Conservation (phyloP, 2,888 invertebrate genomes). For the Dromius quadrimaculatus region DNA sequence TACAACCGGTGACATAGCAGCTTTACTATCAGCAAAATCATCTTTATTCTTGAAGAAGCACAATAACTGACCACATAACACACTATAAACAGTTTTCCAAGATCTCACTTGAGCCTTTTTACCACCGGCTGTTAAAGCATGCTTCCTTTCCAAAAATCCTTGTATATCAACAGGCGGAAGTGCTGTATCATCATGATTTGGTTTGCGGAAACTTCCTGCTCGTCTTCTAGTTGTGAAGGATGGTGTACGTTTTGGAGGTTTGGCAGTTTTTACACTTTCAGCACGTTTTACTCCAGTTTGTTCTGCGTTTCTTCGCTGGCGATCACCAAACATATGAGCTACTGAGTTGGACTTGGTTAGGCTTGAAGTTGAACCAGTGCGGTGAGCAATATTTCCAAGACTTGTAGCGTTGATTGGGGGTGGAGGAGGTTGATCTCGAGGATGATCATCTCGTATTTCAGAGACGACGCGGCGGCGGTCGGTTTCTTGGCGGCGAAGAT, state of each 20-base stretch:
- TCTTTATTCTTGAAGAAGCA: slow-evolving; percentile 98
- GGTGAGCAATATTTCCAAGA: slow-evolving; percentile 55
- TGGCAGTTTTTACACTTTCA: slow-evolving; percentile 90
- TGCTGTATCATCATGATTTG: slow-evolving; percentile 70
- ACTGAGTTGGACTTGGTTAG: slow-evolving; percentile 72
- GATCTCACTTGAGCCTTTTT: slow-evolving; percentile 94
- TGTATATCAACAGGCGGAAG: slow-evolving; percentile 93
- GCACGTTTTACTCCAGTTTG: slow-evolving; percentile 81
- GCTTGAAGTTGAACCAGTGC: slow-evolving; percentile 63
- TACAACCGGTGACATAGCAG: slow-evolving; percentile 87
- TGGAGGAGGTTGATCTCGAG: slow-evolving; percentile 59
- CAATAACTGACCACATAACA: slow-evolving; percentile 94
- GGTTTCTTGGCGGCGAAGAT: slow-evolving; percentile 84
- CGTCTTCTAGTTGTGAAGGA: slow-evolving; percentile 94
- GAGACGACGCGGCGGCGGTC: slow-evolving; percentile 71
- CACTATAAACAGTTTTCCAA: slow-evolving; percentile 96
- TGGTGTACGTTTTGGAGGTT: slow-evolving; percentile 90
- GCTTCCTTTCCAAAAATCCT: slow-evolving; percentile 92
- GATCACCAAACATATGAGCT: slow-evolving; percentile 74
- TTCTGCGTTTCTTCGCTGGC: slow-evolving; percentile 68
- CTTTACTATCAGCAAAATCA: slow-evolving; percentile 89
- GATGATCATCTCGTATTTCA: slow-evolving; percentile 63
- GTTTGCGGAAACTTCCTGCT: slow-evolving; percentile 84
- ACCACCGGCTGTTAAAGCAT: slow-evolving; percentile 92
- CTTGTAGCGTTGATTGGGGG: slow-evolving; percentile 49